Conservation (phyloP, 2,888 invertebrate species). For the Drymonia ruficornis region DNA sequence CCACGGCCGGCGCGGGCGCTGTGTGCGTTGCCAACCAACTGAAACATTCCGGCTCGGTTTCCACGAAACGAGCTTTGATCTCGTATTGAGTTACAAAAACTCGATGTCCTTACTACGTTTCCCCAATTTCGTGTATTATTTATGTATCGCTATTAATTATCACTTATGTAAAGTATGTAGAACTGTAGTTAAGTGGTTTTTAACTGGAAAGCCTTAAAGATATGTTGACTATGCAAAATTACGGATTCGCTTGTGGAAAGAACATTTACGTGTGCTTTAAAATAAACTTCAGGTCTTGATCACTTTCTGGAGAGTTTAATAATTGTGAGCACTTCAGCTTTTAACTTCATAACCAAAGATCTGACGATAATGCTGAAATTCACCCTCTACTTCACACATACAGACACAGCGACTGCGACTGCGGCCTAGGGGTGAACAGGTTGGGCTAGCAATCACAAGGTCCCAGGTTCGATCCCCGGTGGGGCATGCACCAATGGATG, state of each 20-base stretch:
- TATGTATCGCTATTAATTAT: constrained; percentile 28
- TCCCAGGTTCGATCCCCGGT: no score
- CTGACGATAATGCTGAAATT: no score
- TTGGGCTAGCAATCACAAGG: no score
- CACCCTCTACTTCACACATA: no score
- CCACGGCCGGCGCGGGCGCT: constrained; percentile 27
- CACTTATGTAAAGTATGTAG: not conserved
- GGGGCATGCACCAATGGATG: no score
- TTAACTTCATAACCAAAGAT: no score
- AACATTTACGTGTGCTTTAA: not conserved
- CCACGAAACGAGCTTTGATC: constrained; percentile 38
- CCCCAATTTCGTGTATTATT: constrained; percentile 35
- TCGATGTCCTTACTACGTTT: constrained; percentile 37
- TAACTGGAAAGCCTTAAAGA: constrained; percentile 14
- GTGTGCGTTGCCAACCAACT: constrained; percentile 26
- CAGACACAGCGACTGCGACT: no score
- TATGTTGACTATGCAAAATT: not conserved
- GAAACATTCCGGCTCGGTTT: constrained; percentile 44
- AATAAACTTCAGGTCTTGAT: not conserved
- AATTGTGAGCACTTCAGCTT: no score
- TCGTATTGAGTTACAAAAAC: constrained; percentile 31
- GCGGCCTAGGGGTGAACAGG: no score
- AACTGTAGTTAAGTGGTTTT: constrained; percentile 23
- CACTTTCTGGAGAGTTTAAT: no score
- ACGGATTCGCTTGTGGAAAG: constrained; percentile 10